Base-by-base conservation (phyloP, 2,113 vertebrate genomes). In the Triplophysa tibetana region DNA sequence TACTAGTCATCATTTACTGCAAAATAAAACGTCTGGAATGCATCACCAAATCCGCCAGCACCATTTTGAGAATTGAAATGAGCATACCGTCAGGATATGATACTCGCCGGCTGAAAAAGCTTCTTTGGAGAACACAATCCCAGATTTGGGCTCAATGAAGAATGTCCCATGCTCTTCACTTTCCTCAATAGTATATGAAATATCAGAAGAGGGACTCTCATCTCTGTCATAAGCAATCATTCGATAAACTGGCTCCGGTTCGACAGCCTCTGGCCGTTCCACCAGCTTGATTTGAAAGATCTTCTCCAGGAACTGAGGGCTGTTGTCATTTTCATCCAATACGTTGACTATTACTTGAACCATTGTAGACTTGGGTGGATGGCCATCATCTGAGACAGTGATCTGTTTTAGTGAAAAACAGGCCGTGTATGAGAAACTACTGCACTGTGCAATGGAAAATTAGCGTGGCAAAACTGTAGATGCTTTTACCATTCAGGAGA, bases 261-360 rank as follows among this genome's bases (percentile, higher is more conserved):
- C 90, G 1, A 86, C 60, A 0, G 69, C 77, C 81, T 91, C 93
- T n/a, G 90, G 88, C 8, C 93, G 89, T 80, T 95, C 94, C 0
- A 94, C 91, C 45, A 96, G 92, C 5, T 63, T 87, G 84, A 95
- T 93, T 88, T 94, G 93, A 85, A 95, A 95, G 88, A 94, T 92
- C 82, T 94, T 95, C 70, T 96, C 94, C 72, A 94, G 82, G 88
- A 96, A 96, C 70, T 93, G 92, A 50, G 95, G 95, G 33, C 92
- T 93, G 81, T 94, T 94, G 89, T 96, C 94, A 81, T 96, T 96
- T 86, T 95, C 94, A 85, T 96, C 95, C 21, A 94, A 91, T 67
- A 96, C 92, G 81, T 92, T 94, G 79, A 96, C 94, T 26, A 95
- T 91, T 23, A 95, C 93, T 23, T 92, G 87, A 38, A 92, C 86